Conservation (phyloP, 2,888 invertebrate genomes). For the Amblyteles armatorius region DNA sequence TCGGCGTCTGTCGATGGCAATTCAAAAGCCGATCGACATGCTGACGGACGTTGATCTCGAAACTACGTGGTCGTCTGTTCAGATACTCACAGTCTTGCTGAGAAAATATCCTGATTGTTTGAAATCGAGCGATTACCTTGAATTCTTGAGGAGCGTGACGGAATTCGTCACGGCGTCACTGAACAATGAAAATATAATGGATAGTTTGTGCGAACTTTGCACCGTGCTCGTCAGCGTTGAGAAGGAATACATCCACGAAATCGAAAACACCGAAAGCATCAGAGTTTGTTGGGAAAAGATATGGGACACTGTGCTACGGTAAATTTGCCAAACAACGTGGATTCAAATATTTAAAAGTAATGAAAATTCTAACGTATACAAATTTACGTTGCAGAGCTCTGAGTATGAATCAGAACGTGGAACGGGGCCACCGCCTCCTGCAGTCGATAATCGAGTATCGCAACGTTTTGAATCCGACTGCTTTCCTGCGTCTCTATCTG, state of each 20-base stretch:
- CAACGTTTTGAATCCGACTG: constrained; percentile 79
- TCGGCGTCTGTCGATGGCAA: constrained; percentile 74
- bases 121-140: constrained; percentile 79
- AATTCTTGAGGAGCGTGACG: constrained; percentile 83
- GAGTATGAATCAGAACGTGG: constrained; percentile 84
- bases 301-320: constrained; percentile 84
- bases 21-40: constrained; percentile 76
- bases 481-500: constrained; percentile 83
- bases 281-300: constrained; percentile 82
- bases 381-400: constrained; percentile 82
- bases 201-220: constrained; percentile 82
- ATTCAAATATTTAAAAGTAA: background rate
- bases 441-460: constrained; percentile 82
- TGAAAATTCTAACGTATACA: background rate
- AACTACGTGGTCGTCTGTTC: constrained; percentile 84
- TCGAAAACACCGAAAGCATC: constrained; percentile 69
- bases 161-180: constrained; percentile 75
- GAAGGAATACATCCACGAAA: constrained; percentile 65
- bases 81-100: constrained; percentile 82
- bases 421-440: constrained; percentile 83
- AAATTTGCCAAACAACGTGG: constrained; percentile 44
- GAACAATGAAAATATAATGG: constrained; percentile 80
- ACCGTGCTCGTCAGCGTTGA: constrained; percentile 79
- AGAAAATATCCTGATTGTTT: constrained; percentile 84
- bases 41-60: constrained; percentile 79